phyloP scores from a whole-genome alignment of 2,797 vertebrate genomes.

The Anabacerthia variegaticeps region DNA sequence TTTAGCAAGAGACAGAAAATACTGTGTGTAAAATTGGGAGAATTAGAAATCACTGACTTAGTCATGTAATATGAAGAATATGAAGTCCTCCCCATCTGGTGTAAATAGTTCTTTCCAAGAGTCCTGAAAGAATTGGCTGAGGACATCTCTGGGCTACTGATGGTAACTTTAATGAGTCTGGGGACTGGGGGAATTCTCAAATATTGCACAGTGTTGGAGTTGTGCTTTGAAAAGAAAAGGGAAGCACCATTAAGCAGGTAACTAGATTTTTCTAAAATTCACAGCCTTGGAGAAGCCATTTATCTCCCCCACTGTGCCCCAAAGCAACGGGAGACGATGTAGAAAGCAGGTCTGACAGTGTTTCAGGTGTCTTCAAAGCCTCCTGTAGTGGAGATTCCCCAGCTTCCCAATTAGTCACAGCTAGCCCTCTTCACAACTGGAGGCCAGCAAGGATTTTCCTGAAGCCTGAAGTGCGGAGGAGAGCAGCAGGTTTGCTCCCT shows the following conservation, averaged over 20 bases:
- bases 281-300: slow-evolving; percentile 4
- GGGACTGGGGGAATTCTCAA: slow-evolving; percentile 35
- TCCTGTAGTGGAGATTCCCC: background rate
- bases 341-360: background rate
- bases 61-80: background rate
- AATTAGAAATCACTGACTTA: background rate
- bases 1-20: background rate
- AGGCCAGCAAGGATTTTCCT: background rate
- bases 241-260: slow-evolving; percentile 46
- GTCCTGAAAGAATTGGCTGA: slow-evolving; percentile 22
- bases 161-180: slow-evolving; percentile 48
- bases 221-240: slow-evolving; percentile 18
- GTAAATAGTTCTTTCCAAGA: slow-evolving; percentile 11
- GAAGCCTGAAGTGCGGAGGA: background rate
- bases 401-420: slow-evolving; percentile 14
- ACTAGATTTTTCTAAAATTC: slow-evolving; percentile 39
- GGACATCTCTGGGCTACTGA: slow-evolving; percentile 28
- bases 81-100: background rate
- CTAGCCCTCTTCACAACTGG: background rate
- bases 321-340: background rate
- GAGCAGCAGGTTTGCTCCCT: background rate
- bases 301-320: background rate
- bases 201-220: background rate
- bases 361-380: background rate
- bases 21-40: background rate